A percentile compares a stretch with the other conserved stretches of the same genome.
These are phyloP conservation scores for Anastatus disparis DNA, from an alignment of 1,140 invertebrate species.

Conservation along the genomic window DNA sequence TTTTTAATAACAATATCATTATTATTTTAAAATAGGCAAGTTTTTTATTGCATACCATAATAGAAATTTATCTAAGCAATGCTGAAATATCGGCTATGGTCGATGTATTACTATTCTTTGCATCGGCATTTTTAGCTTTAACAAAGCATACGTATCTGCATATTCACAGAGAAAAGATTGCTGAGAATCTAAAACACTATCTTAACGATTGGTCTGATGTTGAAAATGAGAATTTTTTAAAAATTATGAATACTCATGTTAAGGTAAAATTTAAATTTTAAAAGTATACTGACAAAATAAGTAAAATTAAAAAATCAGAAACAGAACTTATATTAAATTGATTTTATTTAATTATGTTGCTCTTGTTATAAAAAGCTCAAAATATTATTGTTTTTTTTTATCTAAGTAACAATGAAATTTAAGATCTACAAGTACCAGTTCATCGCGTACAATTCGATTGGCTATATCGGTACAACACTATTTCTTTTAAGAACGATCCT, in stretches of 20 bases:
- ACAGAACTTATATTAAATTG: background rate
- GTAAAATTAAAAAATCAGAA: background rate
- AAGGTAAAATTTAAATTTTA: background rate
- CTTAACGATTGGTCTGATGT: slow-evolving; percentile 1
- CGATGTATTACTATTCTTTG: slow-evolving; percentile 20
- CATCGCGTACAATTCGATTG: slow-evolving; percentile 14
- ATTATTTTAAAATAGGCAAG: slow-evolving; percentile 4
- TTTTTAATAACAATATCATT: too few relatives aligned
- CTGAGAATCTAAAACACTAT: slow-evolving; percentile 12
- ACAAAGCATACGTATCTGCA: slow-evolving; percentile 5
- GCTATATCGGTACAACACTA: slow-evolving; percentile 22
- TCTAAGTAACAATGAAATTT: too few relatives aligned
- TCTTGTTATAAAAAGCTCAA: too few relatives aligned
- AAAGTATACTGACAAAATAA: background rate
- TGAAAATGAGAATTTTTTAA: slow-evolving; percentile 6
- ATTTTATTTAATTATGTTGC: too few relatives aligned
- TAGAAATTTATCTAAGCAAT: slow-evolving; percentile 14
- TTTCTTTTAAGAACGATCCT: slow-evolving; percentile 15
- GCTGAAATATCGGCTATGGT: slow-evolving; percentile 14
- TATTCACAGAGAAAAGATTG: background rate
- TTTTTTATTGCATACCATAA: slow-evolving; percentile 1
- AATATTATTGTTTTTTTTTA: too few relatives aligned
- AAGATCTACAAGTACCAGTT: slow-evolving; percentile 33
- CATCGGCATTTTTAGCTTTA: slow-evolving; percentile 4
- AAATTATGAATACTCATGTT: slow-evolving; percentile 8